Conservation (phyloP, 2,113 vertebrate genomes). For the Platysteira castanea region DNA sequence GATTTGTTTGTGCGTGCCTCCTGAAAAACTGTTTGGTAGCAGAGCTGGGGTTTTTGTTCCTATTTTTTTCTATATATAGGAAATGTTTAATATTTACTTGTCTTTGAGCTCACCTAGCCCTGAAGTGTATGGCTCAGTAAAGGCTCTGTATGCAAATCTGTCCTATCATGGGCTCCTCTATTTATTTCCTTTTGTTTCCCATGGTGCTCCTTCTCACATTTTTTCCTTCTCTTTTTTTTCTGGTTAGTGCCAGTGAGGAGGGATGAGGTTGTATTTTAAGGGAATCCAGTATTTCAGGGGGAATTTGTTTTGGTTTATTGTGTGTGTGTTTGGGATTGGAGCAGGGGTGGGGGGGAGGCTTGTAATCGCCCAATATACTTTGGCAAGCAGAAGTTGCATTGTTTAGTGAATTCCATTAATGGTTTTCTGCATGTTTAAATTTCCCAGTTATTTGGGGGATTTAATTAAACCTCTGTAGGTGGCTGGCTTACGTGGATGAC, state of each 20-base stretch:
- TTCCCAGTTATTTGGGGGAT: background rate
- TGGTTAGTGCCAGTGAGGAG: background rate
- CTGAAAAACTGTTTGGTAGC: background rate
- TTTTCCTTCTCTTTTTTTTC: background rate
- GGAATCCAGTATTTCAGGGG: background rate
- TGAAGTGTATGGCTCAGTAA: background rate
- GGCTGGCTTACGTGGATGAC: background rate
- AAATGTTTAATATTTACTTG: background rate
- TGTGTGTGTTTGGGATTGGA: background rate
- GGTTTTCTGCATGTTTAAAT: background rate
- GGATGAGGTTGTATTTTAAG: background rate
- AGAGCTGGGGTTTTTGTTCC: background rate
- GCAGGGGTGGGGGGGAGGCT: rapidly evolving
- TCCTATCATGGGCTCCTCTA: background rate
- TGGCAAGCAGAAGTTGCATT: conserved; percentile 16
- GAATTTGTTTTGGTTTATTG: background rate
- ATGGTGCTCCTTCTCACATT: background rate
- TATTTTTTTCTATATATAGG: background rate
- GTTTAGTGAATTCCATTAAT: background rate
- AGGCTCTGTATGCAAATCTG: background rate
- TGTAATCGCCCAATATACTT: background rate
- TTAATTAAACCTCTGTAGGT: background rate
- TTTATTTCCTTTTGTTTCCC: conserved; percentile 18
- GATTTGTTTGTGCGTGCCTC: background rate
- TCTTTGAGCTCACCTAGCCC: background rate